phyloP scores from a whole-genome alignment of 2,888 invertebrate genomes.

The Clostera curtula region DNA sequence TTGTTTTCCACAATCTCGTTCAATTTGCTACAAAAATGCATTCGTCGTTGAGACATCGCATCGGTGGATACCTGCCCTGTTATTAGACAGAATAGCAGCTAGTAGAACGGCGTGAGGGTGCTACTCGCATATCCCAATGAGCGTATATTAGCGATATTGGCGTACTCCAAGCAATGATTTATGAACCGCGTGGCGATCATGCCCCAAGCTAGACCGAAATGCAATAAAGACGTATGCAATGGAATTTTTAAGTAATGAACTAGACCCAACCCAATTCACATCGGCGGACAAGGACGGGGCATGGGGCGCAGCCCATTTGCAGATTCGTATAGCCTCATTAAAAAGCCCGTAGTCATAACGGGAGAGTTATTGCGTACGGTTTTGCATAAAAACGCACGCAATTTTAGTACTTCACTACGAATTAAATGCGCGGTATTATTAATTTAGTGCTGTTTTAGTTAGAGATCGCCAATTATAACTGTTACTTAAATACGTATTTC shows the following conservation, averaged over 20 bases:
- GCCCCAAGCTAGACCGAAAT: constrained; percentile 14
- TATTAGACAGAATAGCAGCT: too few relatives aligned
- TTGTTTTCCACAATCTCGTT: too few relatives aligned
- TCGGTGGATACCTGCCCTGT: too few relatives aligned
- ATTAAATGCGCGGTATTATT: constrained; percentile 25
- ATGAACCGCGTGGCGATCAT: constrained; percentile 13
- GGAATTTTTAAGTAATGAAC: constrained; percentile 12
- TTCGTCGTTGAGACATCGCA: too few relatives aligned
- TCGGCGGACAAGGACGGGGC: constrained; percentile 8
- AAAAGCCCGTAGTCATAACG: constrained; percentile 39
- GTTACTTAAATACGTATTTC: too few relatives aligned
- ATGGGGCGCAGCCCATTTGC: constrained; percentile 12
- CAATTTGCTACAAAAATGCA: too few relatives aligned
- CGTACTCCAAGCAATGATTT: too few relatives aligned
- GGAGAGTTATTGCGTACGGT: constrained; percentile 46
- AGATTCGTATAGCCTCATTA: constrained; percentile 41
- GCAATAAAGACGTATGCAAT: constrained; percentile 24
- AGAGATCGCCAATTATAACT: too few relatives aligned
- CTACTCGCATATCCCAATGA: too few relatives aligned
- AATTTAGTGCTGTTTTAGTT: too few relatives aligned
- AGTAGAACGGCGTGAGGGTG: too few relatives aligned
- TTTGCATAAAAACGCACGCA: constrained; percentile 60
- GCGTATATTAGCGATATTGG: too few relatives aligned
- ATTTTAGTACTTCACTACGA: constrained; percentile 55
- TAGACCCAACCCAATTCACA: constrained; percentile 17